Evolutionary conservation across 2,888 invertebrate genomes (phyloP), one percentile per base, ranked within the genome.

Genomic region (Phyllotreta cruciferae): DNA sequence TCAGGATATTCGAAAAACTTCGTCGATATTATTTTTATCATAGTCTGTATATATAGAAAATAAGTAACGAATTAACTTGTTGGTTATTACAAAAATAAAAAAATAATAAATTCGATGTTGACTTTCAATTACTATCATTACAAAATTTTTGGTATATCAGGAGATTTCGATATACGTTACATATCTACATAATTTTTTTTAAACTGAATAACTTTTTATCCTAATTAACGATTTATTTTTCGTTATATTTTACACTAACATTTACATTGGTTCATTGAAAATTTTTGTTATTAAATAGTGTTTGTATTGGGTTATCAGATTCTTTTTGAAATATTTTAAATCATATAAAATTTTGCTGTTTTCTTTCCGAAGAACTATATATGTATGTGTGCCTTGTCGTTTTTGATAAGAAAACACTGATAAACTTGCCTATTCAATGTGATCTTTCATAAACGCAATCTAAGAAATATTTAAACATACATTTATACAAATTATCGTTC

Each of bases 381-480:
- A 53, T 62, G 61, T 67, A 60, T 56, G 56, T 62, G 61, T 67
- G 70, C 69, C 68, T 70, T 68, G 67, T 70, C 68, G 68, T 71
- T 70, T 24, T 24, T 70, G 72, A 72, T 74, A 74, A 74, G 71
- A 66, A 66, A 69, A 68, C 54, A 13, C 64, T 68, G 73, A 73
- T 73, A 73, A 74, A 74, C 72, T 66, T 69, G 71, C 66, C 71
- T 72, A 69, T 71, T 74, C 74, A 75, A 75, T 72, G 74, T 72
- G 73, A 70, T 72, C 64, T 72, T 74, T 73, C 72, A 73, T 72
- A 70, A 49, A 69, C 73, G 72, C 72, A 73, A 73, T 73, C 73
- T 70, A 70, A 71, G 70, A 69, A 66, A 70, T 71, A 66, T 70
- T 69, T 68, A 72, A 70, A 71, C 69, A 71, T 69, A 70, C 60